Evolutionary conservation across 2,113 vertebrate species (phyloP).

Genomic region (Ceyx cyanopectus): DNA sequence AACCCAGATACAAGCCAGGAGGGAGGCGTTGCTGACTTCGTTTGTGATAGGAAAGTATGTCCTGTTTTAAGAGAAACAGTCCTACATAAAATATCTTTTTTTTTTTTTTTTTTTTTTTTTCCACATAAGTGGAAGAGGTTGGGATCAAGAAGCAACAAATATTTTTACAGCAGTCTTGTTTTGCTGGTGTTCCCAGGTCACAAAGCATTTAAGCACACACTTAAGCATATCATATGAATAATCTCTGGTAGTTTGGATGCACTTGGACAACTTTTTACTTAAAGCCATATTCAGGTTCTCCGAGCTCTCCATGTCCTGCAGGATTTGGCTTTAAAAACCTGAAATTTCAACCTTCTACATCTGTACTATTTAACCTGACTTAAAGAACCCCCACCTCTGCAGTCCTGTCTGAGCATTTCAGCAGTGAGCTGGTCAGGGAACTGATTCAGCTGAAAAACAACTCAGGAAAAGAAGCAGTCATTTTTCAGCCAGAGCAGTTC

Average conservation of each 20-base stretch:
- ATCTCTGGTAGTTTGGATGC: constrained; percentile 9
- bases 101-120: background rate
- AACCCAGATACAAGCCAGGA: constrained; percentile 92
- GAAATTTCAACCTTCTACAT: background rate
- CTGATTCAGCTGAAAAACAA: background rate
- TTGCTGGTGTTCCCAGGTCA: background rate
- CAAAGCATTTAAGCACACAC: constrained; percentile 3
- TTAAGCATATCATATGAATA: background rate
- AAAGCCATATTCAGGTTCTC: background rate
- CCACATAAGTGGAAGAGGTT: background rate
- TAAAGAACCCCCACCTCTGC: background rate
- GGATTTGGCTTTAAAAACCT: background rate
- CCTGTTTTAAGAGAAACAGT: constrained; percentile 75
- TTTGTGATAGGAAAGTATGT: constrained; percentile 90
- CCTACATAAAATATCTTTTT: background rate
- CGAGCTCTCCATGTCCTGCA: background rate
- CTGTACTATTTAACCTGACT: background rate
- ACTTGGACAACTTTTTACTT: background rate
- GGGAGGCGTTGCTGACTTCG: constrained; percentile 88
- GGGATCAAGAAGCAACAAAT: constrained; percentile 16
- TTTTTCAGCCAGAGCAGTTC: background rate
- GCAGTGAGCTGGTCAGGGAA: background rate
- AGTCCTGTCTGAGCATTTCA: background rate
- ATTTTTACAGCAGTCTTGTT: background rate
- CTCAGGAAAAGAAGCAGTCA: background rate